Evolutionary conservation across 1,140 invertebrate genomes (phyloP).

Genomic region (Sipha flava): DNA sequence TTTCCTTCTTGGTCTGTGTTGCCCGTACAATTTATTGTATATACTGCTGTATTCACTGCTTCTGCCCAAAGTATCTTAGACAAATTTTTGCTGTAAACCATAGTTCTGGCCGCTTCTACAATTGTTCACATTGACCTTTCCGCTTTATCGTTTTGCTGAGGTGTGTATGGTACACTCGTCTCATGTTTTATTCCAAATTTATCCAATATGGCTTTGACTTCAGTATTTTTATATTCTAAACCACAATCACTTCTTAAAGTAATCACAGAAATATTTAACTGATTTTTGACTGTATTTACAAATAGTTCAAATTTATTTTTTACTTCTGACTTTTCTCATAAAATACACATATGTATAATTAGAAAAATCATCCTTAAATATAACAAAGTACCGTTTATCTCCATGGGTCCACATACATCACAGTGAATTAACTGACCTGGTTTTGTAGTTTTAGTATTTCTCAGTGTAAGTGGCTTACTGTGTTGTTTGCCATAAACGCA

Average conservation of each 20-base stretch:
- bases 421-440: background rate
- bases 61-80: constrained; percentile 26
- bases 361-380: background rate
- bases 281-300: background rate
- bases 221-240: constrained; percentile 40
- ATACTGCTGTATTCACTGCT: constrained; percentile 39
- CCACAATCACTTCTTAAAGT: constrained; percentile 43
- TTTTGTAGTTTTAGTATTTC: background rate
- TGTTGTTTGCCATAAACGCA: background rate
- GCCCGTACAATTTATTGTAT: constrained; percentile 40
- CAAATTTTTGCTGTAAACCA: constrained; percentile 37
- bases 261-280: background rate
- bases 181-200: constrained; percentile 42
- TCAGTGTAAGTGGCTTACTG: background rate
- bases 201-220: constrained; percentile 32
- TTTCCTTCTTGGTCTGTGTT: constrained; percentile 22
- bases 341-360: background rate
- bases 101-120: constrained; percentile 39
- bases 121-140: constrained; percentile 44
- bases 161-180: constrained; percentile 44
- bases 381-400: background rate
- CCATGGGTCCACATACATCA: background rate
- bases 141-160: constrained; percentile 47
- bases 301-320: background rate
- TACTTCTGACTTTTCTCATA: background rate